Conservation (phyloP, 2,888 invertebrate genomes). For the Alentia gelatinosa region DNA sequence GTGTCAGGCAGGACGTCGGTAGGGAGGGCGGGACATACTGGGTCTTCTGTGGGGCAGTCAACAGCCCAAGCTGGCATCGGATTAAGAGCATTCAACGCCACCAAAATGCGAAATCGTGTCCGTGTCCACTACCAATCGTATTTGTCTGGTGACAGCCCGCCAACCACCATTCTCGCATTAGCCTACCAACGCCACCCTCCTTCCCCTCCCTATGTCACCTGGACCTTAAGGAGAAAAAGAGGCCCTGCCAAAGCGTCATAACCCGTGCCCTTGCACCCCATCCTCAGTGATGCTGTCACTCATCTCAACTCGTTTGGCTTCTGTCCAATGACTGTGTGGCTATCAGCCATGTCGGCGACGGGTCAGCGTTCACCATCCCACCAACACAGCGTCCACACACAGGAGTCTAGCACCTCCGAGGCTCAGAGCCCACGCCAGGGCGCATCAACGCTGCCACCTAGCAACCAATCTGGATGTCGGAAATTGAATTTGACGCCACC, state of each 20-base stretch:
- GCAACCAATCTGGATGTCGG: constrained; percentile 25
- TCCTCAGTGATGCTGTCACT: not conserved
- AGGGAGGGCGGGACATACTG: no score
- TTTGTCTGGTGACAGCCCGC: not conserved
- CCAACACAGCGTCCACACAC: not conserved
- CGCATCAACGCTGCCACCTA: constrained; percentile 5
- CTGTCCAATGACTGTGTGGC: not conserved
- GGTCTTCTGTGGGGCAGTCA: no score
- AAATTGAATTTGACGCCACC: constrained; percentile 32
- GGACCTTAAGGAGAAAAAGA: no score
- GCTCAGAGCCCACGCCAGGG: not conserved
- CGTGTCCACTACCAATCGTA: not conserved
- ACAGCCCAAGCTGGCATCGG: no score
- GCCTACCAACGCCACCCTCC: not conserved
- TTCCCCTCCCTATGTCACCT: not conserved
- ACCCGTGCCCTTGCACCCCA: not conserved
- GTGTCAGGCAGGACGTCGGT: no score
- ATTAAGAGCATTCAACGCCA: no score
- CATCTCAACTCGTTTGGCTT: not conserved
- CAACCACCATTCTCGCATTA: not conserved
- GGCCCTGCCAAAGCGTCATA: not conserved
- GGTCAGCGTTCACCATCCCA: not conserved
- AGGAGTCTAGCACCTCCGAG: not conserved
- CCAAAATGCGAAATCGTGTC: not conserved
- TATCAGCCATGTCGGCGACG: not conserved